A percentile compares a stretch with the other conserved stretches of the same genome.
phyloP scores from a whole-genome alignment of 2,888 invertebrate genomes.

The Troides oblongomaculatus region DNA sequence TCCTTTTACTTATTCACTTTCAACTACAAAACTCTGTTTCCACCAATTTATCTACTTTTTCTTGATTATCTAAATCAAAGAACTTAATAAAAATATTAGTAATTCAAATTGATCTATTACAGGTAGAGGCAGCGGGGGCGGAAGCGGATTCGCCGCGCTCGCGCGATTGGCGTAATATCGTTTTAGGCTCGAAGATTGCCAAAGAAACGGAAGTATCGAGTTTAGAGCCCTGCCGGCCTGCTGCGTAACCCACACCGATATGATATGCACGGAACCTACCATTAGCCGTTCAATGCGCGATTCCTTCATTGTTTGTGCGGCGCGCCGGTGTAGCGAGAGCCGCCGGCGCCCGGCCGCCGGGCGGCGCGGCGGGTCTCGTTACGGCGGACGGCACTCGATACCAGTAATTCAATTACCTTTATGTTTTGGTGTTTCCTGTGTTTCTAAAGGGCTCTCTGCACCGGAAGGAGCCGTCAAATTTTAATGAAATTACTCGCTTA shows the following conservation, averaged over 20 bases:
- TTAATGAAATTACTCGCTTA: conserved; percentile 71
- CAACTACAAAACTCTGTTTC: too few relatives aligned
- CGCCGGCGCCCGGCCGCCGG: conserved; percentile 10
- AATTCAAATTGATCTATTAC: too few relatives aligned
- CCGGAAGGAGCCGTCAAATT: conserved; percentile 72
- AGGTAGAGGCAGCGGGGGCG: too few relatives aligned
- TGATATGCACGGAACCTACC: conserved; percentile 60
- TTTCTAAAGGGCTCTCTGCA: conserved; percentile 41
- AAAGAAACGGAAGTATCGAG: conserved; percentile 61
- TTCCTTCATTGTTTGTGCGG: conserved; percentile 42
- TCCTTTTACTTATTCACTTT: too few relatives aligned
- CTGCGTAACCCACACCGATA: conserved; percentile 61
- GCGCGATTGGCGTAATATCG: too few relatives aligned
- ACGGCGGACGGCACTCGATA: conserved; percentile 40
- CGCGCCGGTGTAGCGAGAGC: conserved; percentile 39
- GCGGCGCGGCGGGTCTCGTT: conserved; percentile 36
- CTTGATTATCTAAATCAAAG: too few relatives aligned
- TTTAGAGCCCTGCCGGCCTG: conserved; percentile 57
- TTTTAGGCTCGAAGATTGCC: conserved; percentile 22
- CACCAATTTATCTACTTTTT: too few relatives aligned
- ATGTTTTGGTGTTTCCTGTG: conserved; percentile 60
- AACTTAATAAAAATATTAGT: too few relatives aligned
- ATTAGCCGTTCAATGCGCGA: conserved; percentile 49
- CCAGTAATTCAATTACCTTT: conserved; percentile 64
- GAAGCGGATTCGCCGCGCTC: too few relatives aligned